Percentiles rank a stretch among this genome's conserved stretches.
Evolutionary conservation across 2,113 vertebrate genomes (phyloP).

Genomic region (Phasianus colchicus): DNA sequence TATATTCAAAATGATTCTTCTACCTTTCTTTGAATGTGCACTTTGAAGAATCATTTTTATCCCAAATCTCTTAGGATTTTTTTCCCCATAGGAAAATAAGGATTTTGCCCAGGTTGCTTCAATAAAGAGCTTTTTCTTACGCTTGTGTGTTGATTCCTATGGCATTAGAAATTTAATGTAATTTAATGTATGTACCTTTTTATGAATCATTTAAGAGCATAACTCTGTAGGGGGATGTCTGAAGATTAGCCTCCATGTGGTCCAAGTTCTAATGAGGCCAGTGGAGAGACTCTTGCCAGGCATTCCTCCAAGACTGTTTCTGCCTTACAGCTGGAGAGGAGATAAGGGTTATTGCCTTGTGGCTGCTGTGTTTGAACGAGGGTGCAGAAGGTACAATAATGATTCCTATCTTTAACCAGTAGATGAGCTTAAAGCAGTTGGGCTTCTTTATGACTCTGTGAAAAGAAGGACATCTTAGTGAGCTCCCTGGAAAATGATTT

Average conservation of each 20-base stretch:
- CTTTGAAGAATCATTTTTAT: not conserved
- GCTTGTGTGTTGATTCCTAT: slow-evolving; percentile 31
- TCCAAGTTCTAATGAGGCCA: slow-evolving; percentile 43
- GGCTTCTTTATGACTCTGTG: not conserved
- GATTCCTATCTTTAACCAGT: not conserved
- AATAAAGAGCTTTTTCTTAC: not conserved
- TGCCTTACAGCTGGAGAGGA: not conserved
- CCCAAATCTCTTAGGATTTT: not conserved
- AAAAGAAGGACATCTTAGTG: not conserved
- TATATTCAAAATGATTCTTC: not conserved
- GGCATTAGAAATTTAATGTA: slow-evolving; percentile 27
- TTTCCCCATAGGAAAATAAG: not conserved
- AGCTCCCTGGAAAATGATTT: not conserved
- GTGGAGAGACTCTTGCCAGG: not conserved
- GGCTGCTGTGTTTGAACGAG: not conserved
- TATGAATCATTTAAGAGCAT: slow-evolving; percentile 36
- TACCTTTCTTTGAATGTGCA: not conserved
- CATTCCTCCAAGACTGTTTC: not conserved
- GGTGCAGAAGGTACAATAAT: not conserved
- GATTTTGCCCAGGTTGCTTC: slow-evolving; percentile 24
- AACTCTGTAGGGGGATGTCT: not conserved
- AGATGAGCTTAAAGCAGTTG: not conserved
- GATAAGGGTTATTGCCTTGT: not conserved
- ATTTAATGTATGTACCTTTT: slow-evolving; percentile 30
- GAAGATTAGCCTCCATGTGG: not conserved